Evolutionary conservation across 2,888 invertebrate species (phyloP).

Genomic region (Rotaria magnacalcarata): DNA sequence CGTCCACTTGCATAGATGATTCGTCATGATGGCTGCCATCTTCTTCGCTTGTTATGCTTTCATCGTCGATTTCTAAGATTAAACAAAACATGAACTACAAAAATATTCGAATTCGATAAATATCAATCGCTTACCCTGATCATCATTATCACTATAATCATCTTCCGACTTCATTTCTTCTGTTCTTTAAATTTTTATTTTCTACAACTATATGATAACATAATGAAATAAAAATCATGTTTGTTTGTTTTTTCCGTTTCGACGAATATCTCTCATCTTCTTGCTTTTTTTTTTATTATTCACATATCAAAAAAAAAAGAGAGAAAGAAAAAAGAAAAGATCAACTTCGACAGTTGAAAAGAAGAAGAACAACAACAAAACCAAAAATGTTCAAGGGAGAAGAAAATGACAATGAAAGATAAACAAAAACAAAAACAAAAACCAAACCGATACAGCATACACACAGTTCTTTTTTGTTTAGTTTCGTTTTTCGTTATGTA

Average conservation of each 20-base stretch:
- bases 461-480: not conserved
- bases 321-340: not conserved
- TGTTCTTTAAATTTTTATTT: not conserved
- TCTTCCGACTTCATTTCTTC: not conserved
- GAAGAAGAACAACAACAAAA: constrained; percentile 17
- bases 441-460: constrained; percentile 1
- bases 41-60: not conserved
- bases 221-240: constrained; percentile 10
- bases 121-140: not conserved
- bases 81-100: not conserved
- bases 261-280: constrained; percentile 5
- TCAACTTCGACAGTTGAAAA: not conserved
- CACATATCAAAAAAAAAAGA: constrained; percentile 17
- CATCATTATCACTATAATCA: not conserved
- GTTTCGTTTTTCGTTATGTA: constrained; percentile 21
- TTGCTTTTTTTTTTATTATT: constrained; percentile 10
- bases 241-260: not conserved
- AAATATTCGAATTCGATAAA: not conserved
- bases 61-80: not conserved
- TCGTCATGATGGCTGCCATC: not conserved
- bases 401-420: not conserved
- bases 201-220: constrained; percentile 26
- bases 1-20: not conserved
- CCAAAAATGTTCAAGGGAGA: constrained; percentile 18
- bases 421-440: not conserved